Conservation (phyloP, 2,888 invertebrate genomes). For the Ectemnius lituratus region DNA sequence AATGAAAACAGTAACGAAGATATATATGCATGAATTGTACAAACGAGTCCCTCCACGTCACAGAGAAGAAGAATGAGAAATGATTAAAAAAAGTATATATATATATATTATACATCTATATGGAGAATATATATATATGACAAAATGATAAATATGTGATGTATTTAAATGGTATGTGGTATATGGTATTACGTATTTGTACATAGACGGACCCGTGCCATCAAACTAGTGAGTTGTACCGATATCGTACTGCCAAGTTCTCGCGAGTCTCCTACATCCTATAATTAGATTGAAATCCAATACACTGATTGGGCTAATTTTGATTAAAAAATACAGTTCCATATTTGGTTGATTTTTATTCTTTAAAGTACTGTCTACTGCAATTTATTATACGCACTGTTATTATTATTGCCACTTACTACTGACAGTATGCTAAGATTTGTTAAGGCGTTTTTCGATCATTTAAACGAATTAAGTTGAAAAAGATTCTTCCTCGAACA, state of each 20-base stretch:
- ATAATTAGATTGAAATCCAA: not conserved
- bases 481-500: no score
- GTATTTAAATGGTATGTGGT: constrained; percentile 78
- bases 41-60: constrained; percentile 78
- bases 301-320: no score
- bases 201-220: constrained; percentile 77
- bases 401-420: no score
- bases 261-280: constrained; percentile 19
- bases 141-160: constrained; percentile 77
- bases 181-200: constrained; percentile 77
- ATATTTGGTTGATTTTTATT: no score
- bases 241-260: constrained; percentile 68
- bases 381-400: no score
- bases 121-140: constrained; percentile 67
- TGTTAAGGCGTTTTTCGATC: no score
- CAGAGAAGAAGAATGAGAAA: constrained; percentile 67
- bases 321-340: no score
- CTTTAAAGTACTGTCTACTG: no score
- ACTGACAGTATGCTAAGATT: no score
- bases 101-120: constrained; percentile 58
- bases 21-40: constrained; percentile 75
- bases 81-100: constrained; percentile 35
- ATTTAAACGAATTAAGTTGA: no score
- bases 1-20: constrained; percentile 71
- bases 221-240: constrained; percentile 77